Evolutionary conservation across 1,140 invertebrate species (phyloP).

Genomic region (Formica selysi): DNA sequence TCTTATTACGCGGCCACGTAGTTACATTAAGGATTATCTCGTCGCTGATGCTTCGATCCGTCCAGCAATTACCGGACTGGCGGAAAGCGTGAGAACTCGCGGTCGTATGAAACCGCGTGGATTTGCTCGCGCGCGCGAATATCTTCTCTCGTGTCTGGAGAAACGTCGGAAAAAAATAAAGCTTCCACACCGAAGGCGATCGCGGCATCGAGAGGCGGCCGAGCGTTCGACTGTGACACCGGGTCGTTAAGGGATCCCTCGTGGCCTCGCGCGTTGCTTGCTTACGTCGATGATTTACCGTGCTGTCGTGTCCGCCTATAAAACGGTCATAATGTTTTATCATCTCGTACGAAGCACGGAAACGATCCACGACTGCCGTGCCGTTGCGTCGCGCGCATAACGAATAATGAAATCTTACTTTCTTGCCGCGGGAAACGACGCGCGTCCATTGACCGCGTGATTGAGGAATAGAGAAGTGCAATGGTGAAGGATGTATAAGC

Average conservation of each 20-base stretch:
- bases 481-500: neutral
- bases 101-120: slow-evolving; percentile 14
- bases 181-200: slow-evolving; percentile 22
- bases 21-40: slow-evolving; percentile 66
- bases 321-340: slow-evolving; percentile 78
- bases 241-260: slow-evolving; percentile 67
- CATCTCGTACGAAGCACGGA: slow-evolving; percentile 71
- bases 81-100: slow-evolving; percentile 61
- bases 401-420: slow-evolving; percentile 75
- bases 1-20: slow-evolving; percentile 68
- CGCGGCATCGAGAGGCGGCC: neutral
- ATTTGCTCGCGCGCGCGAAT: neutral
- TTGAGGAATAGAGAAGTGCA: neutral
- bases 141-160: neutral
- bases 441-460: slow-evolving; percentile 23
- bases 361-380: slow-evolving; percentile 66
- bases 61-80: slow-evolving; percentile 61
- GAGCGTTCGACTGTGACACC: slow-evolving; percentile 55
- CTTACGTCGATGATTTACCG: slow-evolving; percentile 73
- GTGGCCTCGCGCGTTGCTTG: slow-evolving; percentile 63
- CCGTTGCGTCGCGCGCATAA: slow-evolving; percentile 48
- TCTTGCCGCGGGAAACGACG: slow-evolving; percentile 45
- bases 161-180: neutral
- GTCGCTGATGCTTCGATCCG: slow-evolving; percentile 53
- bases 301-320: slow-evolving; percentile 72